phyloP scores from a whole-genome alignment of 2,888 invertebrate genomes.

The Drepana falcataria region DNA sequence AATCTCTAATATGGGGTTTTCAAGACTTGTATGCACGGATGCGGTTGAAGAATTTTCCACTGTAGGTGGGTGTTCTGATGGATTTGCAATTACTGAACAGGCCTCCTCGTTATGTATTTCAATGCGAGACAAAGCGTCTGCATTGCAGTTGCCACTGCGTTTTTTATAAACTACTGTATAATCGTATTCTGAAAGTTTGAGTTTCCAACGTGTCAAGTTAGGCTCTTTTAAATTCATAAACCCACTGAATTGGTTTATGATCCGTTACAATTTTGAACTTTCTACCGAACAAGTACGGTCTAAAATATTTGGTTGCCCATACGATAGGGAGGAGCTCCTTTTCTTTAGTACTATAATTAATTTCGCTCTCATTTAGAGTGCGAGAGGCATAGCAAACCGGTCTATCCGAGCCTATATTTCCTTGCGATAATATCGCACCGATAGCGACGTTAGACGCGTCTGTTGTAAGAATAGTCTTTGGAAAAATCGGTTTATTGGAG shows the following conservation, averaged over 20 bases:
- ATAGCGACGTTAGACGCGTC: slow-evolving; percentile 27
- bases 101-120: slow-evolving; percentile 5
- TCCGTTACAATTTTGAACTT: slow-evolving; percentile 13
- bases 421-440: slow-evolving; percentile 28
- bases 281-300: no score
- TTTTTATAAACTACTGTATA: slow-evolving; percentile 13
- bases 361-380: slow-evolving; percentile 8
- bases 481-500: slow-evolving; percentile 40
- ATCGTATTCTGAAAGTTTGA: slow-evolving; percentile 20
- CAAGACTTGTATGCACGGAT: slow-evolving; percentile 14
- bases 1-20: slow-evolving; percentile 19
- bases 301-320: slow-evolving; percentile 13
- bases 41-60: slow-evolving; percentile 8
- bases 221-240: slow-evolving; percentile 14
- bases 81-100: slow-evolving; percentile 7
- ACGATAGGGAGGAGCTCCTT: no score
- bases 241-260: slow-evolving; percentile 36
- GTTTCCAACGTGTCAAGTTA: slow-evolving; percentile 27
- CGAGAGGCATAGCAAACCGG: slow-evolving; percentile 24
- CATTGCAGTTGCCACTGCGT: slow-evolving; percentile 12
- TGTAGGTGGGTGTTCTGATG: neutral
- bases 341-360: no score
- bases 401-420: slow-evolving; percentile 21
- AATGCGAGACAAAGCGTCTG: slow-evolving; percentile 20
- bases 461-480: slow-evolving; percentile 24